Evolutionary conservation across 1,140 invertebrate species (phyloP).

Genomic region (Aphaenogaster floridana): DNA sequence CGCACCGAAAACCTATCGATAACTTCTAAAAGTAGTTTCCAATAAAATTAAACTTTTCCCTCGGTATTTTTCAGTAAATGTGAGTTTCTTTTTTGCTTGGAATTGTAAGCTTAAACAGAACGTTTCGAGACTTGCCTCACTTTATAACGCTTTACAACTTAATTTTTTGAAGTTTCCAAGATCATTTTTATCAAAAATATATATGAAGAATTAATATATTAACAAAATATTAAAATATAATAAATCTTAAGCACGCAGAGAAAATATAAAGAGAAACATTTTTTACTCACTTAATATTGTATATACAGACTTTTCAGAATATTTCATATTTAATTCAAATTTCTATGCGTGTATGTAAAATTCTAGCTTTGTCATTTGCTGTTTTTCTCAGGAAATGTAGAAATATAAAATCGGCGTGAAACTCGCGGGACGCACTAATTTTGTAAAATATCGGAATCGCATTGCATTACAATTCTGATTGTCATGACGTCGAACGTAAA

Average conservation of each 20-base stretch:
- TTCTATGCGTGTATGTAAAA: neutral
- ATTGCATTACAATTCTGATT: conserved; percentile 7
- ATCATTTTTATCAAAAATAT: neutral
- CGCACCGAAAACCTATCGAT: conserved; percentile 32
- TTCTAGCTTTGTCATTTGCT: neutral
- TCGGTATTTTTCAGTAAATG: conserved; percentile 23
- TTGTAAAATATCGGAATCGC: conserved; percentile 22
- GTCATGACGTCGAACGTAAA: conserved; percentile 6
- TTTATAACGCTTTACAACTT: neutral
- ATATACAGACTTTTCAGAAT: neutral
- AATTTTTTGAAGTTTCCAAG: neutral
- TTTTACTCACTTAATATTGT: neutral
- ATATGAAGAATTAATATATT: neutral
- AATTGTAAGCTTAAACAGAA: conserved; percentile 34
- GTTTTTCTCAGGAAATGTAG: neutral
- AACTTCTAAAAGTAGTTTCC: conserved; percentile 41
- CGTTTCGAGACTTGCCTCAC: neutral
- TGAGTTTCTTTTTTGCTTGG: neutral
- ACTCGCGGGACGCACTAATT: neutral
- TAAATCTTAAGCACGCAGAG: neutral
- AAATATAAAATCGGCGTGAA: neutral
- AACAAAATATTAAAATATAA: neutral
- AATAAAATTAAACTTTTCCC: conserved; percentile 33
- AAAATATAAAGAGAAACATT: neutral
- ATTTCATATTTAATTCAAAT: neutral